These are phyloP conservation scores for Molorchus minor DNA, from an alignment of 2,888 invertebrate genomes.

Conservation along the genomic window DNA sequence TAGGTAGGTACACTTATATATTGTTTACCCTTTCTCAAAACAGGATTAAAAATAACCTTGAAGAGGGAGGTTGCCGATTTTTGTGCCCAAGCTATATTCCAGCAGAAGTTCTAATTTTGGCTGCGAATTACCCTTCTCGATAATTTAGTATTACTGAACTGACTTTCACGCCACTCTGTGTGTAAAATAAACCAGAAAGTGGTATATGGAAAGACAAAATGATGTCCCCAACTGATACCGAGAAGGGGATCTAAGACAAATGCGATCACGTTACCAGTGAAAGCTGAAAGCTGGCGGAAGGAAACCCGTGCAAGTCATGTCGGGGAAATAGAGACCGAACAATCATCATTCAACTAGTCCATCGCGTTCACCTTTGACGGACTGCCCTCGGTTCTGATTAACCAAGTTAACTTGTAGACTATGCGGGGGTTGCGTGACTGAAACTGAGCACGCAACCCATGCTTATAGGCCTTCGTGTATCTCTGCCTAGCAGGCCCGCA, in stretches of 20 bases:
- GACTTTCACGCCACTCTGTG: too few species aligned
- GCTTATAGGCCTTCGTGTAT: conserved; percentile 42
- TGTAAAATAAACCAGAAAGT: too few species aligned
- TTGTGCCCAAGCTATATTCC: too few species aligned
- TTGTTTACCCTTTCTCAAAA: too few species aligned
- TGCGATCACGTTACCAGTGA: conserved; percentile 17
- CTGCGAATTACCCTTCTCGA: too few species aligned
- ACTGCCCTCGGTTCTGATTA: conserved; percentile 43
- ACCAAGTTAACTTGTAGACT: conserved; percentile 46
- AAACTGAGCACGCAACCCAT: conserved; percentile 39
- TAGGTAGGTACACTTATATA: too few species aligned
- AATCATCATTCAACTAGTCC: conserved; percentile 19
- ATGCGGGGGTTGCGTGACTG: conserved; percentile 43
- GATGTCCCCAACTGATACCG: background rate
- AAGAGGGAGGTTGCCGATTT: too few species aligned
- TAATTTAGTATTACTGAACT: too few species aligned
- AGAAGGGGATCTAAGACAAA: conserved; percentile 14
- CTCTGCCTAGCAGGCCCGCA: conserved; percentile 37
- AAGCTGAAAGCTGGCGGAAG: conserved; percentile 19
- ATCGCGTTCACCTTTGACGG: conserved; percentile 26
- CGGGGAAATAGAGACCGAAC: conserved; percentile 9
- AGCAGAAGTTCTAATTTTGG: too few species aligned
- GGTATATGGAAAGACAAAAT: too few species aligned
- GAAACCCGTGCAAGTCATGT: conserved; percentile 1
- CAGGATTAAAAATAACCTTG: too few species aligned